phyloP scores from a whole-genome alignment of 2,113 vertebrate genomes.

The Labeo catla region DNA sequence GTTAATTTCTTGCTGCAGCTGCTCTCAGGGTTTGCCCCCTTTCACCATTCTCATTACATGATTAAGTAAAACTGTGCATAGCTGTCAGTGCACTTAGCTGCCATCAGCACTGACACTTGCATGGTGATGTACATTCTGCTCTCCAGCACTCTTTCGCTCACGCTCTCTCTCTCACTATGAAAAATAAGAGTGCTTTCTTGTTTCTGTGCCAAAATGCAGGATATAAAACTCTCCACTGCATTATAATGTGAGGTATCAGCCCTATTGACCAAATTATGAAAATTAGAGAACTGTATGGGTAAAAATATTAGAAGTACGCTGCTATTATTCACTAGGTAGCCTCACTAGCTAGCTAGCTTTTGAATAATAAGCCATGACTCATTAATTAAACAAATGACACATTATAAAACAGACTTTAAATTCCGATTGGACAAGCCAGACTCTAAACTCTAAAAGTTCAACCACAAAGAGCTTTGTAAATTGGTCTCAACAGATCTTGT shows the following conservation, averaged over 20 bases:
- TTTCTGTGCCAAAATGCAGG: constrained; percentile 22
- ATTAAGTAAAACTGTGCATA: constrained; percentile 47
- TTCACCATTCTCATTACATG: constrained; percentile 40
- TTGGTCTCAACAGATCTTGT: neutral
- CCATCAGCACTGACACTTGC: constrained; percentile 48
- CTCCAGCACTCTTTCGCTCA: constrained; percentile 1
- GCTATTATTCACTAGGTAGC: neutral
- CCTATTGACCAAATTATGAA: constrained; percentile 8
- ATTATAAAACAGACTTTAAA: constrained; percentile 16
- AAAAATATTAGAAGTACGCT: neutral
- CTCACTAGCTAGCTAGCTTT: neutral
- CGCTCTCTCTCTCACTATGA: neutral
- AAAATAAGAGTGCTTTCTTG: constrained; percentile 20
- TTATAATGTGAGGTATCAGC: neutral
- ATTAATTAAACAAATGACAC: neutral
- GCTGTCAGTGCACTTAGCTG: constrained; percentile 50
- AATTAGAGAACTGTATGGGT: neutral
- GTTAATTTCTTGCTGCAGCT: constrained; percentile 35
- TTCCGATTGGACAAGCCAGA: neutral
- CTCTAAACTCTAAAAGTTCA: neutral
- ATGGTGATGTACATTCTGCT: constrained; percentile 37
- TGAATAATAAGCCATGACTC: neutral
- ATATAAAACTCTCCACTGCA: constrained; percentile 14
- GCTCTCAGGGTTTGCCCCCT: neutral
- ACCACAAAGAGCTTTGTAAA: constrained; percentile 1